Conservation (phyloP, 2,113 vertebrate genomes). For the Melanotaenia duboulayi region DNA sequence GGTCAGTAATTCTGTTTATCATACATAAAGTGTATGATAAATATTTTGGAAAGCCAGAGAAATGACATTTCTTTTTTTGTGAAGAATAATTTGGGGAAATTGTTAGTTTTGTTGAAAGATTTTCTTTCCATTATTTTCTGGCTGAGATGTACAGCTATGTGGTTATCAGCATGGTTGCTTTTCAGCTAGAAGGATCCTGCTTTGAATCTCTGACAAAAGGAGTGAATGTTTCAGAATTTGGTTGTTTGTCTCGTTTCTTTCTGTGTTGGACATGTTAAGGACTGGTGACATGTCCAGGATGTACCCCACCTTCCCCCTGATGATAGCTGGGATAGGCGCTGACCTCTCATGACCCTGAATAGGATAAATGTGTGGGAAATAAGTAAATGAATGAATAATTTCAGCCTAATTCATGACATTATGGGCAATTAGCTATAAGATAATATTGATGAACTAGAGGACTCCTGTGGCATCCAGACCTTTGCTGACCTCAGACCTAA, state of each 20-base stretch:
- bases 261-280: too few species aligned
- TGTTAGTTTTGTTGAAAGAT: neutral
- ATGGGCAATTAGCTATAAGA: neutral
- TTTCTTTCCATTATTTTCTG: neutral
- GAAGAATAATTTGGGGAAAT: neutral
- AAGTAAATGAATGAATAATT: neutral
- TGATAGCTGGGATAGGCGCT: too few species aligned
- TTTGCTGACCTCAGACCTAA: slow-evolving; percentile 23
- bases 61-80: neutral
- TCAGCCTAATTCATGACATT: neutral
- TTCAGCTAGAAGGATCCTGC: too few species aligned
- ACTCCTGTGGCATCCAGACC: slow-evolving; percentile 24
- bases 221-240: too few species aligned
- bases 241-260: too few species aligned
- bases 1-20: neutral
- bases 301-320: too few species aligned
- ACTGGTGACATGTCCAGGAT: too few species aligned
- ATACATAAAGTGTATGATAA: neutral
- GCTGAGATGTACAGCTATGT: too few species aligned
- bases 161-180: too few species aligned
- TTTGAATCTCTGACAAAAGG: too few species aligned
- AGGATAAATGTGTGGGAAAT: too few species aligned
- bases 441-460: slow-evolving; percentile 11
- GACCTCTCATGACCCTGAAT: too few species aligned
- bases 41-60: neutral